A percentile compares a stretch with the other conserved stretches of the same genome.
These are phyloP conservation scores for Promerops cafer DNA, from an alignment of 2,113 vertebrate genomes.

Conservation along the genomic window DNA sequence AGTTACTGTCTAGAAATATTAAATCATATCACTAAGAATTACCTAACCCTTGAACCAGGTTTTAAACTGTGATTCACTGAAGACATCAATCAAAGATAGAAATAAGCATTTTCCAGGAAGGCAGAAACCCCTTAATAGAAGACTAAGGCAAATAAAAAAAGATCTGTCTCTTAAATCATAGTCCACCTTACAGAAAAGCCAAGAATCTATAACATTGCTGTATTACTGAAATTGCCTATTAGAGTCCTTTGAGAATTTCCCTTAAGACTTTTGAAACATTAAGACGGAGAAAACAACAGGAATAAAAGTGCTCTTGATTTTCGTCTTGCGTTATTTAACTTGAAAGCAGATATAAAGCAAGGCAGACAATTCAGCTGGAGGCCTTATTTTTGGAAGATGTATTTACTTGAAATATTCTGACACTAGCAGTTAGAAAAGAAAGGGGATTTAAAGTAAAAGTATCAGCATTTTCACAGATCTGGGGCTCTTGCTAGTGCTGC, in stretches of 20 bases:
- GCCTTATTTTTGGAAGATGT: not conserved
- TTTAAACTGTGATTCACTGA: constrained; percentile 8
- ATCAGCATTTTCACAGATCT: not conserved
- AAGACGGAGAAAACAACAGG: not conserved
- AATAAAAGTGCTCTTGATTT: constrained; percentile 10
- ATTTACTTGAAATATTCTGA: not conserved
- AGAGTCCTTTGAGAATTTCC: constrained; percentile 10
- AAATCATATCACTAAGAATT: constrained; percentile 31
- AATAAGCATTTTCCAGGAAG: constrained; percentile 39
- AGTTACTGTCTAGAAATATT: not conserved
- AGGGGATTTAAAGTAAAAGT: not conserved
- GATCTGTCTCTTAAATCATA: constrained; percentile 33
- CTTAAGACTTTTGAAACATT: not conserved
- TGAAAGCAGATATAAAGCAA: constrained; percentile 1
- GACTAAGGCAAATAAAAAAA: not conserved
- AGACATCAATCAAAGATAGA: constrained; percentile 37
- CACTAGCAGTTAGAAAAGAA: not conserved
- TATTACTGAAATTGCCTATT: constrained; percentile 39
- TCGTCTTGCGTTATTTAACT: not conserved
- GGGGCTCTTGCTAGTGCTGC: not conserved
- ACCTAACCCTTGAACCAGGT: constrained; percentile 17
- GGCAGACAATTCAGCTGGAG: not conserved
- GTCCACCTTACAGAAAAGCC: constrained; percentile 3
- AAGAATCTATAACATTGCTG: not conserved
- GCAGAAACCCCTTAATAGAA: constrained; percentile 19